These are phyloP conservation scores for Halichoeres trimaculatus DNA, from an alignment of 2,113 vertebrate genomes.

Conservation along the genomic window DNA sequence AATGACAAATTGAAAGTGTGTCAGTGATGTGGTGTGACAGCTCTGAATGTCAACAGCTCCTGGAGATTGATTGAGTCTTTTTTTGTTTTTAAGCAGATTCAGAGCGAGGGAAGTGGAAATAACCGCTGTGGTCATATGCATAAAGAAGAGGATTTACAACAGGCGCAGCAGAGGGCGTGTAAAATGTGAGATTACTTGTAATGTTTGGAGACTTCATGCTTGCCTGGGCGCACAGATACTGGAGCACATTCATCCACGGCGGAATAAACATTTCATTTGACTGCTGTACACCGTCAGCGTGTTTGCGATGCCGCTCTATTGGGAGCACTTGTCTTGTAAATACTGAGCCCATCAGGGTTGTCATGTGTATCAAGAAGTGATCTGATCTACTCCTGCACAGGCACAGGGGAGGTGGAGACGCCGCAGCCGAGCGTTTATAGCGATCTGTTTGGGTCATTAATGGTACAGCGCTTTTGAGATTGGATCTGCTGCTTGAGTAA, in stretches of 20 bases:
- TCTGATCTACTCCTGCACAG: neutral
- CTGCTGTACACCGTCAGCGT: conserved; percentile 12
- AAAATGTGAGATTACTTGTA: conserved; percentile 61
- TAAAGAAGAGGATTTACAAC: conserved; percentile 57
- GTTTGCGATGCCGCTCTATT: conserved; percentile 9
- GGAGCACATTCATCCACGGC: conserved; percentile 30
- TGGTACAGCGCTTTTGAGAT: conserved; percentile 42
- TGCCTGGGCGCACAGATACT: conserved; percentile 38
- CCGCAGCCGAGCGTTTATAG: conserved; percentile 19
- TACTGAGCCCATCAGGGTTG: neutral
- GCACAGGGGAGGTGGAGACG: conserved; percentile 7
- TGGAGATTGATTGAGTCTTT: conserved; percentile 75
- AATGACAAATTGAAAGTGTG: no score
- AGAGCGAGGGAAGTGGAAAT: conserved; percentile 69
- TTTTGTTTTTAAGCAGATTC: conserved; percentile 70
- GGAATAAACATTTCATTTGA: conserved; percentile 56
- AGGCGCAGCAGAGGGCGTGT: conserved; percentile 22
- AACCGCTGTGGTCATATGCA: conserved; percentile 59
- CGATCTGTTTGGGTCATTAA: conserved; percentile 37
- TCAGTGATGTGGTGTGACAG: conserved; percentile 42
- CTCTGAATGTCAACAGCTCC: conserved; percentile 62
- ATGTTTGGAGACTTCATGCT: conserved; percentile 50
- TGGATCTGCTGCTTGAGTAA: conserved; percentile 55
- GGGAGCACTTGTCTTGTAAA: neutral
- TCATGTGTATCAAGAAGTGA: conserved; percentile 6